Evolutionary conservation across 1,140 invertebrate species (phyloP), one percentile per base, ranked within the genome.

Genomic region (Dolichoris vasculosae): DNA sequence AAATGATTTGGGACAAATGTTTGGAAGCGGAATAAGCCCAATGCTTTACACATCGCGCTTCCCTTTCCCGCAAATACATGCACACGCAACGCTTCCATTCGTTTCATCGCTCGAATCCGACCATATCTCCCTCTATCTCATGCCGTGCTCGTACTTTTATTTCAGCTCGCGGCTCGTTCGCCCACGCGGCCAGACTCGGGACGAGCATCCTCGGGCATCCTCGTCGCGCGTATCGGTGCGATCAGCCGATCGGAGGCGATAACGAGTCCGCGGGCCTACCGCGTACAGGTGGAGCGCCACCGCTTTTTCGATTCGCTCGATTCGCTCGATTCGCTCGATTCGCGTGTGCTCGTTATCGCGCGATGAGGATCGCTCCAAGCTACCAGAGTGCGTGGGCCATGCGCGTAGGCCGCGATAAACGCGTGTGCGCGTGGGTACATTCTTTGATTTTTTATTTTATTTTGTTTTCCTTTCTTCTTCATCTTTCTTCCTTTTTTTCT

Each of bases 221-320:
- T n/a, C n/a, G 73, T 0, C 48, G 79, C 40, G 26, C 30, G 32
- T 30, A 55, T 76, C 71, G 32, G 26, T 0, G 4, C 82, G 32
- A 75, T 76, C 73, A 73, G 40, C 59, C 82, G 82, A 83, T 83
- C 38, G 71, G 23, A 63, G n/a, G 7, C 71, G 82, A 83, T 83
- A 77, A 32, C 13, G 67, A 55, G 59, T 30, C 13, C 35, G 17
- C 48, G 38, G 23, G 20, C 26, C 17, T 51, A 38, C 38, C 26
- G 11, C 43, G 40, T 13, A 35, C 80, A 71, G 80, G 64, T 82
- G 64, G 23, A 71, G 17, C 9, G 13, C 43, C 32, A 9, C 15
- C 11, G 40, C 8, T 76, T 76, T 46, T 76, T 48, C 73, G 26
- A 26, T 11, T 11, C 30, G 23, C 7, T n/a, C n/a, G n/a, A n/a